A percentile compares a stretch with the other conserved stretches of the same genome.
Conservation (phyloP, 2,888 invertebrate species). For the Microchrysa polita region DNA sequence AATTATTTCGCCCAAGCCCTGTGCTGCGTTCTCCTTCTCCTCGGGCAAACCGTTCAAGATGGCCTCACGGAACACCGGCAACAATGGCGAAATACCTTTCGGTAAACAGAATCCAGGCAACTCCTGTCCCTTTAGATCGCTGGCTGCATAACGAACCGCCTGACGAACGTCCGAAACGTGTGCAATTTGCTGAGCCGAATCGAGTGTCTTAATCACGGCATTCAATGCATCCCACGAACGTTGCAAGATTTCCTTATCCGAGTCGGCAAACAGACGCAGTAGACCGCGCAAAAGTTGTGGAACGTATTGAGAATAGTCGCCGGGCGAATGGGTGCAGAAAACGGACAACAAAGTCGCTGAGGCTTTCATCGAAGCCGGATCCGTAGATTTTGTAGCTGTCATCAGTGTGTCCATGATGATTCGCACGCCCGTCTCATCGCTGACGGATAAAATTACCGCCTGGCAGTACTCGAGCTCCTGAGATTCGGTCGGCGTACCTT, state of each 20-base stretch:
- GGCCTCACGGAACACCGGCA: constrained; percentile 96
- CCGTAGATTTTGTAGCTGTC: constrained; percentile 75
- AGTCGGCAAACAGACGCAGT: constrained; percentile 83
- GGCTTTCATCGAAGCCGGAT: constrained; percentile 75
- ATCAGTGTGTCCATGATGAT: constrained; percentile 88
- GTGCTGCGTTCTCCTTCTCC: constrained; percentile 94
- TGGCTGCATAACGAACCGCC: constrained; percentile 89
- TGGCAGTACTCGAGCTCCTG: constrained; percentile 91
- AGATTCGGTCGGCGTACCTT: constrained; percentile 71
- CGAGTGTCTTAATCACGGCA: constrained; percentile 88
- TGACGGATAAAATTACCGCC: constrained; percentile 90
- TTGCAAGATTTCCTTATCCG: constrained; percentile 81
- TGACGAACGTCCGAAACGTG: constrained; percentile 91
- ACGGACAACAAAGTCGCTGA: constrained; percentile 88
- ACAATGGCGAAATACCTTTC: constrained; percentile 92
- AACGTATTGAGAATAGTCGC: constrained; percentile 87
- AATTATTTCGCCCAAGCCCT: constrained; percentile 79
- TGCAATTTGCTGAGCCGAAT: constrained; percentile 82
- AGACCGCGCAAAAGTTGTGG: constrained; percentile 88
- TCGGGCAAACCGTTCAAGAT: constrained; percentile 95
- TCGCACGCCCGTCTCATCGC: constrained; percentile 86
- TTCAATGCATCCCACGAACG: constrained; percentile 92
- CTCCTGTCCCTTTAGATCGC: constrained; percentile 81
- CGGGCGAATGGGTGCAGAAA: constrained; percentile 89
- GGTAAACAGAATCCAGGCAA: constrained; percentile 94